Evolutionary conservation across 2,888 invertebrate species (phyloP).

Genomic region (Dilophus febrilis): DNA sequence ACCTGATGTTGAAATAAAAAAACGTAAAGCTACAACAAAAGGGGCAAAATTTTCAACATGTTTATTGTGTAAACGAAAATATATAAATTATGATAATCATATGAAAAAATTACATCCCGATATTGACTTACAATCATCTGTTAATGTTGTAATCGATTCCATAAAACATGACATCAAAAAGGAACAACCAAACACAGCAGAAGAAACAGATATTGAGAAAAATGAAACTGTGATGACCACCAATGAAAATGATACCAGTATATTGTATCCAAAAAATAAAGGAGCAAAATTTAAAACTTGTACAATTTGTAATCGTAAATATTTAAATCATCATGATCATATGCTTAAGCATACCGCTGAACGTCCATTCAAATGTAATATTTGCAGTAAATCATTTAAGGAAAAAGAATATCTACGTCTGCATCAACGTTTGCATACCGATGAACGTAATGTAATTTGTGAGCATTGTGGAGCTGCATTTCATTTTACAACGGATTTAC

Average conservation of each 20-base stretch:
- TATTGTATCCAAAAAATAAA: neutral
- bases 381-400: neutral
- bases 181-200: neutral
- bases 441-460: conserved; percentile 1
- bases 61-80: too few species aligned
- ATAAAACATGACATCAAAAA: too few species aligned
- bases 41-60: too few species aligned
- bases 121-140: too few species aligned
- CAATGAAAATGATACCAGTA: neutral
- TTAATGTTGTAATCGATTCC: too few species aligned
- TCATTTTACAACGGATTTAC: neutral
- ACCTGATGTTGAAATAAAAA: neutral
- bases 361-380: conserved; percentile 1
- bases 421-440: neutral
- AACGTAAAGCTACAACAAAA: too few species aligned
- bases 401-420: neutral
- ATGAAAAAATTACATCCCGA: too few species aligned
- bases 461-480: neutral
- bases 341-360: neutral
- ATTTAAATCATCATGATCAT: neutral
- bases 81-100: too few species aligned
- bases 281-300: neutral
- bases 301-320: neutral
- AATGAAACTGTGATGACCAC: neutral
- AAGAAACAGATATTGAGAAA: neutral